These are phyloP conservation scores for Caerostris darwini DNA, from an alignment of 1,140 invertebrate genomes.

Conservation along the genomic window DNA sequence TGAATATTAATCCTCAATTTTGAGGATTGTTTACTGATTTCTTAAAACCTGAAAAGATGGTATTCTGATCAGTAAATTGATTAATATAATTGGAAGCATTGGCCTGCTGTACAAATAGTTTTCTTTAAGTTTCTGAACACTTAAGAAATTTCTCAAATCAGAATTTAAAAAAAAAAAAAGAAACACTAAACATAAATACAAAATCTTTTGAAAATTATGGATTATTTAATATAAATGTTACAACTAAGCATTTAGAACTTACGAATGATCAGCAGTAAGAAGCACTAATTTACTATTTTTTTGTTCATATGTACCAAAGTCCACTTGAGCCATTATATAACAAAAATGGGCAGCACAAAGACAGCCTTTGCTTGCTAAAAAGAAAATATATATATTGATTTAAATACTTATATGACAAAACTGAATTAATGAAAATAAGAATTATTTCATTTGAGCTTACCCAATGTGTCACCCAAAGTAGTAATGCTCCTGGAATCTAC, in stretches of 20 bases:
- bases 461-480: constrained; percentile 87
- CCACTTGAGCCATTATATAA: constrained; percentile 93
- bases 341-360: constrained; percentile 95
- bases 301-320: constrained; percentile 86
- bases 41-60: too few relatives aligned
- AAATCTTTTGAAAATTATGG: too few relatives aligned
- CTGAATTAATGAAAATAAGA: not conserved
- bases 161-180: too few relatives aligned
- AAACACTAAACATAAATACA: too few relatives aligned
- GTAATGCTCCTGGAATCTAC: constrained; percentile 92
- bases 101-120: too few relatives aligned
- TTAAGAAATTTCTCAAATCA: too few relatives aligned
- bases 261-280: constrained; percentile 86
- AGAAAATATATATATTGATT: not conserved
- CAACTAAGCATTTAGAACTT: constrained; percentile 53
- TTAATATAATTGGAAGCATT: too few relatives aligned
- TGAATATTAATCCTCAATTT: too few relatives aligned
- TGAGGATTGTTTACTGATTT: too few relatives aligned
- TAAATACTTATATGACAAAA: not conserved
- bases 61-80: too few relatives aligned
- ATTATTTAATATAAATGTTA: too few relatives aligned
- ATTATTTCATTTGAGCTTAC: constrained; percentile 80
- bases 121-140: too few relatives aligned
- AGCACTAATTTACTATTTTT: constrained; percentile 88
- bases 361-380: constrained; percentile 84